Base-by-base conservation (phyloP, 2,797 vertebrate genomes). In the Borostomias antarcticus region DNA sequence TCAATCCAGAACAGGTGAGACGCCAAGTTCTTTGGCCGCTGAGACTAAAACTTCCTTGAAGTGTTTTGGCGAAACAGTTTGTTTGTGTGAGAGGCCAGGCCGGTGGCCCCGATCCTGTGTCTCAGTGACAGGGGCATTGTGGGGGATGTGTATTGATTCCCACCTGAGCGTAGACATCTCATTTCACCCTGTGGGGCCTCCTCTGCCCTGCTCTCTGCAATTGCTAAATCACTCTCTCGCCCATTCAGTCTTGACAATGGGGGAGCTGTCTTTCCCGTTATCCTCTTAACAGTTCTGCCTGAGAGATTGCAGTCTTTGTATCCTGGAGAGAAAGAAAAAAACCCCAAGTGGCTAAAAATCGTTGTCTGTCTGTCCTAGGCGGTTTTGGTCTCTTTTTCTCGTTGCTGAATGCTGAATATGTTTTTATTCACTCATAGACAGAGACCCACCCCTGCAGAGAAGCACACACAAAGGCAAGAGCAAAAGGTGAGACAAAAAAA, bases 111-210 rank as follows among this genome's bases (percentile, higher is more conserved):
- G n/a, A n/a, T n/a, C n/a, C n/a, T n/a, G n/a, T n/a, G n/a, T 10
- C n/a, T 3, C 48, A 51, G 48, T 51, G n/a, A 51, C 48, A 19
- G 48, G 30, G 8, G 8, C 30, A 37, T 19, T 35, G 21, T 58
- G 30, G 30, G 33, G 9, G 11, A 26, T 52, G 50, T 59, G 37
- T 59, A 26, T 59, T 28, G 35, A 59, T 43, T 59, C 37, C 35
- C 35, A 40, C 37, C 17, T 43, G 35, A 43, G 13, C 26, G 11
- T 40, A 59, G 13, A 43, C 35, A 9, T 59, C 58, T 59, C 37
- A 59, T 59, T 59, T 43, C 35, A 28, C 58, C 15, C 35, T 17
- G 23, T 26, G 58, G 23, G 58, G 58, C 58, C 37, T 59, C 15
- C 37, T 21, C 32, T 5, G 25, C 54, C 58, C 21, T 43, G 13